phyloP scores from a whole-genome alignment of 2,888 invertebrate species.

The Bombyx huttoni region DNA sequence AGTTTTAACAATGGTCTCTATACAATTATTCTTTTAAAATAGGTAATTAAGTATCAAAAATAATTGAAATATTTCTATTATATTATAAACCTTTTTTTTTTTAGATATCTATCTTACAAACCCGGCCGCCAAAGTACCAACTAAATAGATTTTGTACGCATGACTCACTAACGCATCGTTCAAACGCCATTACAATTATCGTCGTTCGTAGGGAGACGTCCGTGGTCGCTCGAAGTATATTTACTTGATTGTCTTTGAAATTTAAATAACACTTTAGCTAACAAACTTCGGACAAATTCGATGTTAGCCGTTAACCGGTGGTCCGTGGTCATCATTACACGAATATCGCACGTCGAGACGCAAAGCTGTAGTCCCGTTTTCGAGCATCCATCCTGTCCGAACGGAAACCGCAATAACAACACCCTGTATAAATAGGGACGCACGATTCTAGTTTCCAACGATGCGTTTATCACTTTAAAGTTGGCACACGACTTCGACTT shows the following conservation, averaged over 20 bases:
- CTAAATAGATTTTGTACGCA: slow-evolving; percentile 11
- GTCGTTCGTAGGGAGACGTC: neutral
- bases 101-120: slow-evolving; percentile 30
- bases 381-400: too few relatives aligned
- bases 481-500: slow-evolving; percentile 10
- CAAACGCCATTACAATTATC: neutral
- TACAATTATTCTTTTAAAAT: slow-evolving; percentile 22
- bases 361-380: too few relatives aligned
- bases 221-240: neutral
- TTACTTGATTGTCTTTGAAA: neutral
- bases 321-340: too few relatives aligned
- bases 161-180: neutral
- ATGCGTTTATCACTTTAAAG: slow-evolving; percentile 2
- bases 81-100: slow-evolving; percentile 22
- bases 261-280: too few relatives aligned
- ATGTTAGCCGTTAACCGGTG: too few relatives aligned
- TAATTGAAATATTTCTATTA: slow-evolving; percentile 38
- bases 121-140: slow-evolving; percentile 26
- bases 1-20: slow-evolving; percentile 28
- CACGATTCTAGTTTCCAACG: neutral
- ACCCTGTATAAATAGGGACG: too few relatives aligned
- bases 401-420: too few relatives aligned
- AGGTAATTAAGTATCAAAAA: slow-evolving; percentile 53
- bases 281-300: too few relatives aligned
- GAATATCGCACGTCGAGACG: too few relatives aligned